Base-by-base conservation (phyloP, 2,113 vertebrate genomes). In the Elgaria multicarinata region DNA sequence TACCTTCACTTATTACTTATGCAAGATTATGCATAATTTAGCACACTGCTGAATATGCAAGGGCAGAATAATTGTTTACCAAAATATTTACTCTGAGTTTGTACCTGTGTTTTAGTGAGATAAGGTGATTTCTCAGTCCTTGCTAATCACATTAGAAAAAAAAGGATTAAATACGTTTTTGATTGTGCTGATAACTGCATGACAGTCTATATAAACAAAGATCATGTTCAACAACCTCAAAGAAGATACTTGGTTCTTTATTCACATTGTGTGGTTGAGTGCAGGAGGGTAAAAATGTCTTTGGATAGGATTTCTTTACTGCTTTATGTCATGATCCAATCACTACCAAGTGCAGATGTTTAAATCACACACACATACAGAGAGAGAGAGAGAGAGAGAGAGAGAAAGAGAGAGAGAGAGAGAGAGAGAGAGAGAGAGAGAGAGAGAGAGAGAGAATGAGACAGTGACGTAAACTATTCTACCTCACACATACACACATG, bases 11-110 rank as follows among this genome's bases (percentile, higher is more conserved):
- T 98, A 98, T 98, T 98, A 97, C 97, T 98, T 97, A 98, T 98
- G 97, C 97, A 97, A 97, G 97, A 97, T 97, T 98, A 98, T 98
- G 97, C 97, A 98, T 98, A 98, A 98, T 98, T 98, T 98, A 98
- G 97, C 97, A 97, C 95, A 95, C 97, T 98, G 97, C 97, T 98
- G 98, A 98, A 98, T 98, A 98, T 98, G 97, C 97, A 98, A 97
- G 97, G 96, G 91, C 94, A 97, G 97, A 98, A 98, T 97, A 97
- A 98, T 97, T 98, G 97, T 98, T 98, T 98, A 97, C 98, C 97
- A 98, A 98, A 98, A 98, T 98, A 98, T 98, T 98, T 97, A 98
- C 97, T 97, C 97, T 95, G 96, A 97, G 96, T 97, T 97, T 94
- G 86, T 97, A 97, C 96, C 97, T 96, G 96, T 98, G 97, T 97